Evolutionary conservation across 2,113 vertebrate species (phyloP).

Genomic region (Dipodomys stephensi): DNA sequence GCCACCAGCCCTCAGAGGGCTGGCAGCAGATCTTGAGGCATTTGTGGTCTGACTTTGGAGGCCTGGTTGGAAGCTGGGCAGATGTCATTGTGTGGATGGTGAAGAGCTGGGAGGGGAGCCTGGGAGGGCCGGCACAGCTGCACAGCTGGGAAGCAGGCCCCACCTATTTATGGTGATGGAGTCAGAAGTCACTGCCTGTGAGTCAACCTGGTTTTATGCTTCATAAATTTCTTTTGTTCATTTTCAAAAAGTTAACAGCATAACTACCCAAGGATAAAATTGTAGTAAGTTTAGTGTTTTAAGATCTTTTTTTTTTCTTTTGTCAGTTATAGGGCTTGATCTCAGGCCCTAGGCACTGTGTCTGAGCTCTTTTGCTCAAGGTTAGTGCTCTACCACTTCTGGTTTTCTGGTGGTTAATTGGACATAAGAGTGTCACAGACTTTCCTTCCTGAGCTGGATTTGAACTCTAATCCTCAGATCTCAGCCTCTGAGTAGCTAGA

Average conservation of each 20-base stretch:
- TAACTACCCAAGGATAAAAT: neutral
- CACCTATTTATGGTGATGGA: neutral
- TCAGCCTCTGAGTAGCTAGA: too few species aligned
- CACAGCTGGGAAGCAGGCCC: neutral
- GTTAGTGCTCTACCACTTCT: too few species aligned
- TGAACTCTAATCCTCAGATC: too few species aligned
- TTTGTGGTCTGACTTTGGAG: neutral
- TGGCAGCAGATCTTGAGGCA: neutral
- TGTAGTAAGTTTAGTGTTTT: neutral
- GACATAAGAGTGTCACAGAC: too few species aligned
- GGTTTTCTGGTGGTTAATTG: too few species aligned
- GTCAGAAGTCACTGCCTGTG: neutral
- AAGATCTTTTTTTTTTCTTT: neutral
- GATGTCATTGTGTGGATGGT: neutral
- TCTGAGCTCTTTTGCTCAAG: too few species aligned
- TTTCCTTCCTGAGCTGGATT: too few species aligned
- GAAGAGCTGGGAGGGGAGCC: too few species aligned
- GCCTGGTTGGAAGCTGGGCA: neutral
- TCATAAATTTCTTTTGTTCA: neutral
- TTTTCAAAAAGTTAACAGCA: conserved; percentile 35
- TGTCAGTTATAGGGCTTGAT: neutral
- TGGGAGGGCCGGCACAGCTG: too few species aligned
- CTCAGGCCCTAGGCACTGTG: too few species aligned
- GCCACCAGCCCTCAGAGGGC: too few species aligned
- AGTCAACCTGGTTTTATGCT: neutral